phyloP scores from a whole-genome alignment of 2,888 invertebrate genomes.

The Eupithecia subfuscata region DNA sequence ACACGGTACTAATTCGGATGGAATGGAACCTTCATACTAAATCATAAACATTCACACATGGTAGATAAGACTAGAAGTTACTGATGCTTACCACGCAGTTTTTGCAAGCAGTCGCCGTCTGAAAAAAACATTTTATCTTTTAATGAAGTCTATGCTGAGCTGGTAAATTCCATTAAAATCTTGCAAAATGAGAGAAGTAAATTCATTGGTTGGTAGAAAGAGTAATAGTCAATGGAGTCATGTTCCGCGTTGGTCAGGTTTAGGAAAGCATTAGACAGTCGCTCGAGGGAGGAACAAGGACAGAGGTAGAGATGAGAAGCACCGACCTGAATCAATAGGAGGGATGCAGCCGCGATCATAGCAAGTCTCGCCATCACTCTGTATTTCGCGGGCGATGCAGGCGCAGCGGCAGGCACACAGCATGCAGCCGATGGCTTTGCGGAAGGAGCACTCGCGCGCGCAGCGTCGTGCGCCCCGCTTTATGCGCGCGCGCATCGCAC shows the following conservation, averaged over 20 bases:
- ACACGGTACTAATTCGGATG: too few species aligned
- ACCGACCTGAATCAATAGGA: constrained; percentile 19
- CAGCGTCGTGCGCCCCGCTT: constrained; percentile 42
- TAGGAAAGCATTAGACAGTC: neutral
- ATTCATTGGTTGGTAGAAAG: neutral
- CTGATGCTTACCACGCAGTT: constrained; percentile 68
- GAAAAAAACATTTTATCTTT: constrained; percentile 45
- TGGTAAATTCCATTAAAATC: neutral
- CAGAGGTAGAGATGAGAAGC: too few species aligned
- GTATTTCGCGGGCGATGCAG: constrained; percentile 44
- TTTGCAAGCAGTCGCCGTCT: constrained; percentile 70
- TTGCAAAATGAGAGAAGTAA: neutral
- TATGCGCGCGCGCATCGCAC: constrained; percentile 57
- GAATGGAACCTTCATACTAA: neutral
- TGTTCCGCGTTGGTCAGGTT: neutral
- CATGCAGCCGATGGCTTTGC: neutral
- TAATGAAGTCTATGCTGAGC: neutral
- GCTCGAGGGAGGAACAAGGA: too few species aligned
- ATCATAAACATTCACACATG: too few species aligned
- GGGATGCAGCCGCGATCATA: constrained; percentile 16
- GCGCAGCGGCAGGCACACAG: constrained; percentile 55
- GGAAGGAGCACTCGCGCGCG: constrained; percentile 63
- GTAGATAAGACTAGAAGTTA: too few species aligned
- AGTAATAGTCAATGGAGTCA: neutral
- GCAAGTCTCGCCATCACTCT: constrained; percentile 11